Evolutionary conservation across 1,140 invertebrate genomes (phyloP), one percentile per base, ranked within the genome.

Genomic region (Spodoptera frugiperda): DNA sequence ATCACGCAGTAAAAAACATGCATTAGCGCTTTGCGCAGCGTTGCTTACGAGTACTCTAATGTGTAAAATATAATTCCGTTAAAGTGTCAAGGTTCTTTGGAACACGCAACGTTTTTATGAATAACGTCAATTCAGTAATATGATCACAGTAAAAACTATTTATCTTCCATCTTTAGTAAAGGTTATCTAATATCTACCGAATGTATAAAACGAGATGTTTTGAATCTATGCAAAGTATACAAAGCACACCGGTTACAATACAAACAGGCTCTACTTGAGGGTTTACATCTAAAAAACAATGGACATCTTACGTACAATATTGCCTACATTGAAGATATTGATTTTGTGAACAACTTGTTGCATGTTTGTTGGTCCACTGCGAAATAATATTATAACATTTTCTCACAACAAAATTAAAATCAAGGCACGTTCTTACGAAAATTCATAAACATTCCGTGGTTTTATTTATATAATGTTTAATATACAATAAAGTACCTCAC

Each of bases 1-100:
- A 92, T 90, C 87, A 89, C 83, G 84, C 82, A 84, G 86, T 89
- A 86, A 91, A 83, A 92, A 91, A 90, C 88, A 90, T 88, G 88
- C 86, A 90, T 91, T 93, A 91, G 83, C 87, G 84, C 85, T 85
- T 85, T 82, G 72, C 81, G 77, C 76, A 74, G 80, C 79, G 70
- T 76, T 65, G 57, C 72, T 77, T 80, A 77, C 67, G 54, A 67
- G 65, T 75, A 61, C 33, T 21, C 67, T 73, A 71, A 78, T 87
- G 73, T 81, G 79, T 84, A 84, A 84, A 87, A 83, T 77, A 76
- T 81, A 77, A 81, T 83, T 80, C 67, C 70, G 75, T 85, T 79
- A 82, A 84, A 80, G 80, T 79, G 82, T 87, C 87, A 87, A 89
- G 87, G 86, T 78, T 79, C 68, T 70, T 68, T 75, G 48, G 25